A percentile compares a stretch with the other conserved stretches of the same genome.
phyloP scores from a whole-genome alignment of 2,888 invertebrate species.

The Homarus gammarus region DNA sequence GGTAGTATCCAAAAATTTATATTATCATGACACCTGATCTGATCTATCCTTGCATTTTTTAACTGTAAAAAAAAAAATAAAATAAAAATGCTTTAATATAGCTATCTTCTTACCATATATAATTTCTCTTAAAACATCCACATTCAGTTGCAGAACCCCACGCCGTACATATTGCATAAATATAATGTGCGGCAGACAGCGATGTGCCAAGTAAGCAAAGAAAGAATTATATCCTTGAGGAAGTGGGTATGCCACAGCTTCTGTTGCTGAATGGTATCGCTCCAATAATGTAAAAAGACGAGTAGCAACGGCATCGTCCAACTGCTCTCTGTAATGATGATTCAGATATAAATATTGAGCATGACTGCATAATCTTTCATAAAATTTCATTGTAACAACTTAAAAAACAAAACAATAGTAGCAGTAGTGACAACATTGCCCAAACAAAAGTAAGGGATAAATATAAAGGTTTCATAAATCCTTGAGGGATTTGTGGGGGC shows the following conservation, averaged over 20 bases:
- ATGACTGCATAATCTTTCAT: too few species aligned
- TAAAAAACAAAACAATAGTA: too few species aligned
- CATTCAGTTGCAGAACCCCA: slow-evolving; percentile 91
- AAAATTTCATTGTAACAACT: too few species aligned
- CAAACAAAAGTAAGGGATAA: too few species aligned
- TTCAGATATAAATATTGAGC: too few species aligned
- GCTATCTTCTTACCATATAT: slow-evolving; percentile 83
- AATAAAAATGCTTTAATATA: neutral
- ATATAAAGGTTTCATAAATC: too few species aligned
- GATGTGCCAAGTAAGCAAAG: slow-evolving; percentile 91
- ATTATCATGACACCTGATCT: too few species aligned
- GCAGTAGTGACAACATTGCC: too few species aligned
- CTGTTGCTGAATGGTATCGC: slow-evolving; percentile 88
- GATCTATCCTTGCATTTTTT: too few species aligned
- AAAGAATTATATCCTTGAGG: slow-evolving; percentile 94
- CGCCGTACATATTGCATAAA: slow-evolving; percentile 91
- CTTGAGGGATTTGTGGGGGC: too few species aligned
- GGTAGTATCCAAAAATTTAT: too few species aligned
- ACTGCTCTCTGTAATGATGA: slow-evolving; percentile 84
- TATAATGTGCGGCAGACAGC: slow-evolving; percentile 87
- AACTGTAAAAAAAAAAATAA: neutral
- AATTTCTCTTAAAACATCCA: slow-evolving; percentile 91
- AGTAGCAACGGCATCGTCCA: slow-evolving; percentile 85
- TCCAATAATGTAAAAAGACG: slow-evolving; percentile 89
- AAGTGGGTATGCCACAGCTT: slow-evolving; percentile 89